phyloP scores from a whole-genome alignment of 2,888 invertebrate species.

The Carabus problematicus region DNA sequence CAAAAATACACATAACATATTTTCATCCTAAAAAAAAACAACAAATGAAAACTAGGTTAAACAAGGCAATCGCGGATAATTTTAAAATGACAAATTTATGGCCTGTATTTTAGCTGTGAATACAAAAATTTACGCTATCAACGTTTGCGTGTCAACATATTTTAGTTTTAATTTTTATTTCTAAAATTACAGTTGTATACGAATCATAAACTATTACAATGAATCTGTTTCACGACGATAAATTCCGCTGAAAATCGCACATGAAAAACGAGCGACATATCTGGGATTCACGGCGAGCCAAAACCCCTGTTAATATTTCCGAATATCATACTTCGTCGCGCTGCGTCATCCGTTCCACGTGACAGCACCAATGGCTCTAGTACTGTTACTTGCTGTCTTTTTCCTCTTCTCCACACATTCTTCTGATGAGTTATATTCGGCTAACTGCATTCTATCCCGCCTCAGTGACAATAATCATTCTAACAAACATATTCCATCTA shows the following conservation, averaged over 20 bases:
- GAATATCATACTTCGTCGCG: constrained; percentile 13
- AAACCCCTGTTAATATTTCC: constrained; percentile 37
- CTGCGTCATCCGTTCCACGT: neutral
- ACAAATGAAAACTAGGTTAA: constrained; percentile 42
- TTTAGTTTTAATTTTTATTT: constrained; percentile 43
- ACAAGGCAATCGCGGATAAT: constrained; percentile 42
- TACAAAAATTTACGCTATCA: constrained; percentile 38
- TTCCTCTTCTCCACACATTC: neutral
- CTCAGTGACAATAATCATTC: too few relatives aligned
- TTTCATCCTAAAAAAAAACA: constrained; percentile 12
- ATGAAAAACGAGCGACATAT: constrained; percentile 39
- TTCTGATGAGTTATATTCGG: neutral
- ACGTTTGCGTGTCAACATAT: constrained; percentile 38
- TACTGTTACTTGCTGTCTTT: neutral
- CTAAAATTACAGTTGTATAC: constrained; percentile 43
- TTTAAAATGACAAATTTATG: constrained; percentile 43
- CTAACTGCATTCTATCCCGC: neutral
- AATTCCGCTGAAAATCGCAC: constrained; percentile 37
- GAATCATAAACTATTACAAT: constrained; percentile 43
- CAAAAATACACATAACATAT: constrained; percentile 39
- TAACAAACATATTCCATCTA: too few relatives aligned
- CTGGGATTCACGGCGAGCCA: constrained; percentile 36
- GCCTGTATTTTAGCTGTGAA: constrained; percentile 38
- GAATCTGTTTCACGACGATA: constrained; percentile 35
- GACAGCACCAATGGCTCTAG: neutral